These are phyloP conservation scores for Mimumesa dahlbomi DNA, from an alignment of 2,888 invertebrate species.

Conservation along the genomic window DNA sequence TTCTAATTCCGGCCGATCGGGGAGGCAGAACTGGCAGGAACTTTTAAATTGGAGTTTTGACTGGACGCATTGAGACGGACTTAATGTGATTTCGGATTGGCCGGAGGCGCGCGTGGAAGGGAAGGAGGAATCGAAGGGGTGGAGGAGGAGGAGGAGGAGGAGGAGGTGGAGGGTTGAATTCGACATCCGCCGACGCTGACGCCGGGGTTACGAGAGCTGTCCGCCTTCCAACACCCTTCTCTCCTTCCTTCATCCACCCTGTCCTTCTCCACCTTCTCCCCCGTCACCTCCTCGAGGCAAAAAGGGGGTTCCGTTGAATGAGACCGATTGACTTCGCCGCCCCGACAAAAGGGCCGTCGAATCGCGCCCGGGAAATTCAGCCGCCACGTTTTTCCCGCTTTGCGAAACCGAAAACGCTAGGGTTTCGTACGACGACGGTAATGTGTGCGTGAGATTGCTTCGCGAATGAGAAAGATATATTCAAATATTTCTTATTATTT, in stretches of 20 bases:
- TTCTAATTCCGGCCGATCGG: conserved; percentile 61
- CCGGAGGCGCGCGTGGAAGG: conserved; percentile 52
- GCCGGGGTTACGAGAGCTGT: conserved; percentile 44
- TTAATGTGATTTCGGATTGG: conserved; percentile 76
- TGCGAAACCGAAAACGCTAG: conserved; percentile 6
- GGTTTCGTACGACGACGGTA: too few relatives aligned
- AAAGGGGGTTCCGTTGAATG: conserved; percentile 62
- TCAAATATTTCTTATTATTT: too few relatives aligned
- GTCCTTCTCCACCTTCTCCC: conserved; percentile 11
- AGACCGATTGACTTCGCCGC: conserved; percentile 68
- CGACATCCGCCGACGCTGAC: conserved; percentile 57
- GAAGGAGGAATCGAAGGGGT: conserved; percentile 44
- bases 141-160: conserved; percentile 36
- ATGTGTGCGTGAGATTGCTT: too few relatives aligned
- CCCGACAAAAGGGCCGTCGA: conserved; percentile 63
- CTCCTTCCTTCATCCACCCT: conserved; percentile 3
- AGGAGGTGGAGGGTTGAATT: conserved; percentile 41
- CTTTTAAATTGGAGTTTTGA: conserved; percentile 78
- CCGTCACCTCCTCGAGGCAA: conserved; percentile 31
- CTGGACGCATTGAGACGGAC: conserved; percentile 75
- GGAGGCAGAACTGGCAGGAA: conserved; percentile 59
- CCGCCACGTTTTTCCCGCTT: conserved; percentile 54
- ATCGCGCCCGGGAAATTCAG: conserved; percentile 62
- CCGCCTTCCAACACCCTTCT: conserved; percentile 40
- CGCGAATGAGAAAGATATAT: neutral